Evolutionary conservation across 2,113 vertebrate species (phyloP), one percentile per base, ranked within the genome.

Genomic region (Isichthys henryi): DNA sequence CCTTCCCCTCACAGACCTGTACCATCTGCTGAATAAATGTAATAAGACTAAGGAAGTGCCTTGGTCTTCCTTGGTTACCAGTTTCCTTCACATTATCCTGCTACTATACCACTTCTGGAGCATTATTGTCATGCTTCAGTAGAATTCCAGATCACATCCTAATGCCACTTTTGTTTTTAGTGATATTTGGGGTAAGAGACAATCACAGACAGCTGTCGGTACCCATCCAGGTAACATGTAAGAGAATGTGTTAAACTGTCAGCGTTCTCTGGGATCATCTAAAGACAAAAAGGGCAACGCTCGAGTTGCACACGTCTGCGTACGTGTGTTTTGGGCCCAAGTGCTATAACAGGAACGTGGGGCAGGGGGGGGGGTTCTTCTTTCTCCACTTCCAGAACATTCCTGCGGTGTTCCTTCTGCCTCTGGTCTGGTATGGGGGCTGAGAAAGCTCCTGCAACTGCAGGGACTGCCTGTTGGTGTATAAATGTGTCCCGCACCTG

Each of bases 401-500:
- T 49, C 82, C 46, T 85, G 46, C 5, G 46, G 23, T 56, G 27
- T 35, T 17, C 4, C 86, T 56, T 7, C 50, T 52, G 49, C n/a
- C 31, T 9, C 45, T n/a, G 83, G 27, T 70, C 48, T 89, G 48
- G 19, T 19, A 27, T 31, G 35, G 70, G 31, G 48, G 88, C 19
- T 8, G 49, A 80, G 88, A 17, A 49, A 8, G 70, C n/a, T 52
- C 31, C n/a, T 19, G 66, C 11, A 17, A 31, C 62, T 53, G 8
- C 49, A 39, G 46, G 74, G 52, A 50, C 31, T 82, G 27, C 39
- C 8, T 89, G 35, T 43, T 43, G n/a, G 39, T 49, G 46, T 49
- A 45, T 89, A 82, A 52, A 56, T 89, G 70, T 83, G 48, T 56
- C 50, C 88, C 52, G 31, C 88, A 89, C 88, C 88, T 89, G 88